Evolutionary conservation across 2,888 invertebrate genomes (phyloP).

Genomic region (Cetonia aurata): DNA sequence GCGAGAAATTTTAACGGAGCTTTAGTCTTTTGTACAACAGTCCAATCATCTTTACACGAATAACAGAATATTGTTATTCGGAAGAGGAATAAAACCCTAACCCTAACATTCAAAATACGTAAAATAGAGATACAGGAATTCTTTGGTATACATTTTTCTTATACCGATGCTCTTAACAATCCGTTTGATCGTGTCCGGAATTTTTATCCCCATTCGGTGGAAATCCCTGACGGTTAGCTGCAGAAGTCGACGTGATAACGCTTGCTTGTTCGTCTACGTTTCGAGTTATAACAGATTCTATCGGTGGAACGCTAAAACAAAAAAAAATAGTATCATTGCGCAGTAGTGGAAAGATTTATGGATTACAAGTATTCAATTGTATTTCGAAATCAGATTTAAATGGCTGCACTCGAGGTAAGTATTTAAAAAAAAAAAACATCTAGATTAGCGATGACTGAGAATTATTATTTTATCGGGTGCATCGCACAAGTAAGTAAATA

Average conservation of each 20-base stretch:
- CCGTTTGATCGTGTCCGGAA: conserved; percentile 31
- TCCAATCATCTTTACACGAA: background rate
- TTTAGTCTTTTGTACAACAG: background rate
- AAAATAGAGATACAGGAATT: conserved; percentile 32
- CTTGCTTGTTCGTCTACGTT: conserved; percentile 61
- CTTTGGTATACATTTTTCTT: conserved; percentile 22
- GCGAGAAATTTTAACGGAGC: background rate
- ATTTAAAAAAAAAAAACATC: no score
- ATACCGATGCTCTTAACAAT: conserved; percentile 13
- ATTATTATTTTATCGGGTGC: no score
- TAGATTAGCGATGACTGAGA: no score
- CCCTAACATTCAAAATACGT: conserved; percentile 20
- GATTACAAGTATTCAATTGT: no score
- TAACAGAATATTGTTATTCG: background rate
- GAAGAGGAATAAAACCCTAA: background rate
- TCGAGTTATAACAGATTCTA: conserved; percentile 68
- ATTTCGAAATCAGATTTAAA: no score
- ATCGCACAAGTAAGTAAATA: no score
- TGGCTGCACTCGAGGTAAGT: no score
- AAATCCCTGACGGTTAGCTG: conserved; percentile 48
- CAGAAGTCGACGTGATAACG: conserved; percentile 62
- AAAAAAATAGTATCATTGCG: conserved; percentile 15
- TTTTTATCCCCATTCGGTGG: conserved; percentile 44
- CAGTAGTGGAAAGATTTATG: background rate
- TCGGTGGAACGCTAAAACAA: conserved; percentile 70